phyloP scores from a whole-genome alignment of 2,888 invertebrate species.

The Clunio marinus region DNA sequence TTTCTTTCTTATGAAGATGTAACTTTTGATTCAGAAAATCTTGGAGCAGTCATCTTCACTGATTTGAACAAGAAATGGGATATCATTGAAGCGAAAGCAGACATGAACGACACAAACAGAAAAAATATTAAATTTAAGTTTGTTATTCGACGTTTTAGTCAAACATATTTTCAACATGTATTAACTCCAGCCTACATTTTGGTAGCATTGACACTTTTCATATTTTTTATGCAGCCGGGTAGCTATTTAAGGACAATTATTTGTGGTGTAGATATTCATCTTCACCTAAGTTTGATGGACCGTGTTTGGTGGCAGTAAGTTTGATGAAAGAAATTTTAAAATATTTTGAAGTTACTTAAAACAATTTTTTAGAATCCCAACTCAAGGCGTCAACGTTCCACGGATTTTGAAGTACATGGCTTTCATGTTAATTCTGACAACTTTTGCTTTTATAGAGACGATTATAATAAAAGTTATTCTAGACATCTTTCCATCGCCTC shows the following conservation, averaged over 20 bases:
- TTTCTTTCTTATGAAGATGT: too few relatives aligned
- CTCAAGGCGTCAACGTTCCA: not conserved
- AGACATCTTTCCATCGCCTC: not conserved
- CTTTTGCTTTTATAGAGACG: conserved; percentile 9
- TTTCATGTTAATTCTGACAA: conserved; percentile 7
- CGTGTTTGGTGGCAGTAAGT: conserved; percentile 25
- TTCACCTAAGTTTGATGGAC: conserved; percentile 24
- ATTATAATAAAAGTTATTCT: not conserved
- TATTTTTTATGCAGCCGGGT: not conserved
- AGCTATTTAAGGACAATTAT: not conserved
- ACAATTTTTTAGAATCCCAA: not conserved
- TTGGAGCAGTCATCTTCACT: too few relatives aligned
- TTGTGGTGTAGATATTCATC: conserved; percentile 6
- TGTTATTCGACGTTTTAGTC: too few relatives aligned
- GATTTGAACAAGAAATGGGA: too few relatives aligned
- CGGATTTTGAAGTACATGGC: conserved; percentile 15
- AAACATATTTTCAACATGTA: conserved; percentile 1
- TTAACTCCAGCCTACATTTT: not conserved
- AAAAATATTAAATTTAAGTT: too few relatives aligned
- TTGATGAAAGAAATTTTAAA: not conserved
- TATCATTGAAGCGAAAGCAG: too few relatives aligned
- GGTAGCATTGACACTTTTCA: conserved; percentile 5
- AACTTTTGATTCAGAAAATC: too few relatives aligned
- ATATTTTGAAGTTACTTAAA: not conserved
- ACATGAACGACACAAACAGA: too few relatives aligned